Base-by-base conservation (phyloP, 2,797 vertebrate species). In the Pseudomugil gertrudae region DNA sequence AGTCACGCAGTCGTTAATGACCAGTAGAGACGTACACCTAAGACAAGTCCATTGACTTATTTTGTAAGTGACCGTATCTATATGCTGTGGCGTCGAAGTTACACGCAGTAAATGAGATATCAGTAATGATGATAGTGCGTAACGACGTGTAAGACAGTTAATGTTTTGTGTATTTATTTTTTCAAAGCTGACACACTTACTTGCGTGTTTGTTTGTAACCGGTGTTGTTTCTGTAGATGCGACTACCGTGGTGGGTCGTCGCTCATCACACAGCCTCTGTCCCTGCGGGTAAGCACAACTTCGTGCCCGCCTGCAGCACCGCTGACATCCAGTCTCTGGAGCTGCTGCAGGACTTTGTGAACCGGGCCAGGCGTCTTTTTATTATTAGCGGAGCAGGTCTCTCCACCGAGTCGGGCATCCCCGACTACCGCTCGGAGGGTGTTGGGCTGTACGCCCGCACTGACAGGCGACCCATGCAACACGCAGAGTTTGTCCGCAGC, bases 331-430 rank as follows among this genome's bases (percentile, higher is more conserved):
- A 8, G 5, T 91, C 94, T 3, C 78, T 97, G 48, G 91, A 95
- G 74, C 91, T 93, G 68, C 92, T 99, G 71, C 96, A 96, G 84
- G 83, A 0, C 43, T 98, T 99, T 57, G 80, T 99, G 69, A 92
- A 84, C 7, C 83, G 76, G 36, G 91, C 95, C 76, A 90, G 82
- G 52, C 92, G 87, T 30, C 90, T 99, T 60, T 95, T 99, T 19
- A 94, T 97, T 3, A 92, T 99, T 81, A 97, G 92, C 0, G 97
- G 97, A 17, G 97, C 98, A 0, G 98, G 98, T 4, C 89, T 99
- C 14, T 99, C 98, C 0, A 99, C 98, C 0, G 98, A 99, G 81
- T 99, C 98, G 0, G 98, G 98, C 32, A 98, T 99, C 78, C 98
- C 98, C 0, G 98, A 99, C 68, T 99, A 99, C 77, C 95, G 98